Conservation (phyloP, 2,888 invertebrate species). For the Pachydiplax longipennis region DNA sequence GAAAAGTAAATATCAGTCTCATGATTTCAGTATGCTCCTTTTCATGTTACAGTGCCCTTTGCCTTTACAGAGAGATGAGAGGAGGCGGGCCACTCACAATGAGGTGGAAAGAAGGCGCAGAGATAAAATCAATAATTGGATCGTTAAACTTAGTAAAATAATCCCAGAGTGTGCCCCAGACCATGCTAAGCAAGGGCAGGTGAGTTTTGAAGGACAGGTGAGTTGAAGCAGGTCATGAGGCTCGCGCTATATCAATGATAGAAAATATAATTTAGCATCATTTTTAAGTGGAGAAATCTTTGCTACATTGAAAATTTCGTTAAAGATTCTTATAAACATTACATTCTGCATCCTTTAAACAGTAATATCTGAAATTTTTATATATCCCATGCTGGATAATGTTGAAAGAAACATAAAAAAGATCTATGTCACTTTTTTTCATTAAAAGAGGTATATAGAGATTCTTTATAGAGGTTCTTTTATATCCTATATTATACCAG, state of each 20-base stretch:
- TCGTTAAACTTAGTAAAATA: constrained; percentile 87
- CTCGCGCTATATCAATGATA: neutral
- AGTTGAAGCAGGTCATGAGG: neutral
- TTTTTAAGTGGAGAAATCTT: neutral
- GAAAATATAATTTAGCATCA: neutral
- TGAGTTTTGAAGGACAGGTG: constrained; percentile 49
- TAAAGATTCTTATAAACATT: neutral
- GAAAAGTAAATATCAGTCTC: neutral
- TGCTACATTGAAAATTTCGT: neutral
- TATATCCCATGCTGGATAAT: no score
- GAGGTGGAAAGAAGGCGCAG: constrained; percentile 92
- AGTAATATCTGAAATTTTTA: no score
- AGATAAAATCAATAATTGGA: constrained; percentile 98
- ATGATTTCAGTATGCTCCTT: constrained; percentile 28
- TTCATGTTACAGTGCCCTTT: constrained; percentile 48
- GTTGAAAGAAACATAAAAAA: no score
- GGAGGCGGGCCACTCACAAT: constrained; percentile 90
- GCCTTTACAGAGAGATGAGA: constrained; percentile 77
- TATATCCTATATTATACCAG: no score
- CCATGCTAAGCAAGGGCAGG: constrained; percentile 51
- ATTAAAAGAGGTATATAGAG: no score
- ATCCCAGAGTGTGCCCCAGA: constrained; percentile 76
- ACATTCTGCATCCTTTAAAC: no score
- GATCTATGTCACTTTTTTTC: no score
- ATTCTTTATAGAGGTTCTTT: no score